Base-by-base conservation (phyloP, 2,888 invertebrate species). In the Andrena bucephala region DNA sequence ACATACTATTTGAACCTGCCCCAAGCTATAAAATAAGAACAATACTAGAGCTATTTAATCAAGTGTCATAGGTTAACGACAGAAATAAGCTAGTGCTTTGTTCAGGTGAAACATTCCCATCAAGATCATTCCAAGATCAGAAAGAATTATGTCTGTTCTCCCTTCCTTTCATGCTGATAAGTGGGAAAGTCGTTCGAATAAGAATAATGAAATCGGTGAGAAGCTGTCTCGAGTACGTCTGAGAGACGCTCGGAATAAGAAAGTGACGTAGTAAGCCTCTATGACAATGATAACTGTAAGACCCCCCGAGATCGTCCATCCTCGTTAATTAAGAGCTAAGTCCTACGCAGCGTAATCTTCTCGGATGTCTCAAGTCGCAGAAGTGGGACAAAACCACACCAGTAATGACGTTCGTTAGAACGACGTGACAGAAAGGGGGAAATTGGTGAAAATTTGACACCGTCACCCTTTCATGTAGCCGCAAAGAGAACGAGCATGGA, bases 281-380 rank as follows among this genome's bases (percentile, higher is more conserved):
- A 10, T 27, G 59, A 59, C 66, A 33, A 54, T 74, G 67, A 74
- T 66, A n/a, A 52, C 29, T 67, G 52, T 60, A 67, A 74, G 42
- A 59, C 48, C 48, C 31, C 31, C 16, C 31, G 24, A 57, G 65
- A 67, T 59, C 52, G 66, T 31, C 57, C 36, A 31, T 20, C 59
- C 52, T 59, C 42, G 73, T 62, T 67, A 74, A 74, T 59, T 74
- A 67, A 59, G 33, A 74, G 31, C 42, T 60, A 48, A 74, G 60
- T 33, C 42, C 13, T 50, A 13, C 16, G 42, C 13, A 54, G 57
- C 16, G 67, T 66, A 59, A 74, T 69, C 63, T 63, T 36, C 29
- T 5, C 24, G 24, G 24, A 67, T 71, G 54, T 71, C 42, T 66
- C 31, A 57, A 59, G 48, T 66, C 29, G n/a, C n/a, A 42, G 48